A percentile compares a stretch with the other conserved stretches of the same genome.
Evolutionary conservation across 1,140 invertebrate species (phyloP).

Genomic region (Oryctes rhinoceros): DNA sequence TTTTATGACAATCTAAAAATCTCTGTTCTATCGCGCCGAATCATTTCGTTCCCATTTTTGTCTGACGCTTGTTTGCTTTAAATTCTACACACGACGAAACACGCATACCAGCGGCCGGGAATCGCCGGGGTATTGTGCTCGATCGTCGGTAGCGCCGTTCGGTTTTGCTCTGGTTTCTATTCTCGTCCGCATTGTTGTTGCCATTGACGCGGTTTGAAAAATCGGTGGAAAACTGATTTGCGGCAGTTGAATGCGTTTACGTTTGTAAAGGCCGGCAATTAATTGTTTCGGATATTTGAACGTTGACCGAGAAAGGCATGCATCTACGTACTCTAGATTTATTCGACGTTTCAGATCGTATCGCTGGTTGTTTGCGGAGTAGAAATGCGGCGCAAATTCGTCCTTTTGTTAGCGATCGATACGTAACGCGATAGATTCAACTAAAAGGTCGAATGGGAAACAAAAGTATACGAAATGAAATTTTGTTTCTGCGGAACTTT

Average conservation of each 20-base stretch:
- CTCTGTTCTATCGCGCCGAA: neutral
- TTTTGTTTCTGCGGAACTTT: no score
- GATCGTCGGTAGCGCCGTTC: neutral
- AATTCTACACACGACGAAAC: neutral
- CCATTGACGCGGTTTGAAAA: neutral
- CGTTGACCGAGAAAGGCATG: conserved; percentile 12
- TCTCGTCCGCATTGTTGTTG: neutral
- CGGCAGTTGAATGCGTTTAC: conserved; percentile 4
- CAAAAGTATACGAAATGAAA: no score
- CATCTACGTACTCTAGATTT: neutral
- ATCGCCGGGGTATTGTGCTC: neutral
- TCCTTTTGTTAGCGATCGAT: neutral
- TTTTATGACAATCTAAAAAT: no score
- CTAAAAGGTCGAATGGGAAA: no score
- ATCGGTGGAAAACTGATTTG: conserved; percentile 8
- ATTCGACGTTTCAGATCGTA: neutral
- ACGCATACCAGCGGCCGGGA: neutral
- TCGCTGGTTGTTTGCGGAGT: neutral
- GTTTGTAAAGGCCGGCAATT: neutral
- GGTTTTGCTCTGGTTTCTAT: neutral
- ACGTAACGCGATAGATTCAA: no score
- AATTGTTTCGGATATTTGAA: conserved; percentile 19
- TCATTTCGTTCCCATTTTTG: neutral
- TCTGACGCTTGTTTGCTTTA: neutral
- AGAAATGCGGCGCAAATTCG: neutral